Conservation (phyloP, 2,113 vertebrate species). For the Lamprotornis superbus region DNA sequence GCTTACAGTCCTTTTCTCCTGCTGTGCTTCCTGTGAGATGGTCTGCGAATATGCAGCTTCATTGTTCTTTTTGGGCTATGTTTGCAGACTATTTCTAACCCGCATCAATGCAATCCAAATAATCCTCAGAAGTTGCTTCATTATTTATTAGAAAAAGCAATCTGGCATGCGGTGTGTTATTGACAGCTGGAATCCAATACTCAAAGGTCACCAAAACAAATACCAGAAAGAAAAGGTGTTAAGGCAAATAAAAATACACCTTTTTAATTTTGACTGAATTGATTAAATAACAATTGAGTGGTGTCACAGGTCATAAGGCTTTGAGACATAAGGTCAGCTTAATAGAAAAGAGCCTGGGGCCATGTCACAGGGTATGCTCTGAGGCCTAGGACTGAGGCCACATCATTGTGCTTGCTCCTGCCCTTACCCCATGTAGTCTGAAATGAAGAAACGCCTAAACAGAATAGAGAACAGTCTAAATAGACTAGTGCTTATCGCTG, state of each 20-base stretch:
- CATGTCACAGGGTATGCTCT: slow-evolving; percentile 59
- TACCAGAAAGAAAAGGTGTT: slow-evolving; percentile 62
- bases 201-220: slow-evolving; percentile 73
- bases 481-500: background rate
- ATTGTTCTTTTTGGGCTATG: background rate
- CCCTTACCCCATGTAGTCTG: slow-evolving; percentile 54
- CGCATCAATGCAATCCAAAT: background rate
- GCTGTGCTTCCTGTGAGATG: background rate
- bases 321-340: slow-evolving; percentile 63
- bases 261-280: slow-evolving; percentile 79
- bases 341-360: slow-evolving; percentile 67
- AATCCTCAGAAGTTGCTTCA: slow-evolving; percentile 56
- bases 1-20: background rate
- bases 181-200: slow-evolving; percentile 71
- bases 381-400: slow-evolving; percentile 34
- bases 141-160: slow-evolving; percentile 76
- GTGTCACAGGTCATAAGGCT: slow-evolving; percentile 75
- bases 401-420: slow-evolving; percentile 6
- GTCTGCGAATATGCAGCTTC: background rate
- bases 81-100: slow-evolving; percentile 28
- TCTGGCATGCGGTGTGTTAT: slow-evolving; percentile 55
- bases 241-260: slow-evolving; percentile 76
- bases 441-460: slow-evolving; percentile 67
- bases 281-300: slow-evolving; percentile 78
- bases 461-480: slow-evolving; percentile 31